These are phyloP conservation scores for Telmatherina bonti DNA, from an alignment of 2,797 vertebrate genomes.

Conservation along the genomic window DNA sequence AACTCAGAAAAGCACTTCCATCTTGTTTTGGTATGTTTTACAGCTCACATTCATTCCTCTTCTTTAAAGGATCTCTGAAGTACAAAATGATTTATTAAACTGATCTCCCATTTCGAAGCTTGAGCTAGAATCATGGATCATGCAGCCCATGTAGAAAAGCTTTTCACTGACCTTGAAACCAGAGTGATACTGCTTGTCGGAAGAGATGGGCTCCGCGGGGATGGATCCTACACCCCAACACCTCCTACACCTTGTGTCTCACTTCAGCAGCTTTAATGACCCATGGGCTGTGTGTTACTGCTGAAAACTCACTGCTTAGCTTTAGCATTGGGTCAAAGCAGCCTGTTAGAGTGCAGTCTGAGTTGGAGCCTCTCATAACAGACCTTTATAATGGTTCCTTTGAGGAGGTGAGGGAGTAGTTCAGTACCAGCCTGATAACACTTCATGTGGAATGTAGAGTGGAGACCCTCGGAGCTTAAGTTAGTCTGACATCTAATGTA, in stretches of 20 bases:
- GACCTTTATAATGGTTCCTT: constrained; percentile 68
- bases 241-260: constrained; percentile 21
- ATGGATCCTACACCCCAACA: background rate
- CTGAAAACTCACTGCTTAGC: constrained; percentile 43
- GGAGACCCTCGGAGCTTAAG: constrained; percentile 32
- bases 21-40: constrained; percentile 33
- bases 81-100: constrained; percentile 28
- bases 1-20: constrained; percentile 20
- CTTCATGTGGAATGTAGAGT: constrained; percentile 25
- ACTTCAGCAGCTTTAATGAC: constrained; percentile 32
- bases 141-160: constrained; percentile 1
- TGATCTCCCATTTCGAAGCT: constrained; percentile 22
- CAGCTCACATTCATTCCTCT: background rate
- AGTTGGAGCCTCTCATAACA: constrained; percentile 44
- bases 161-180: constrained; percentile 18
- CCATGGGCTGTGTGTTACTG: constrained; percentile 34
- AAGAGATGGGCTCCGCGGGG: background rate
- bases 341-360: constrained; percentile 54
- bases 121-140: constrained; percentile 12
- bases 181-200: no score
- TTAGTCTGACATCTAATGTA: constrained; percentile 33
- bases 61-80: constrained; percentile 18
- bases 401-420: constrained; percentile 58
- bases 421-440: constrained; percentile 58
- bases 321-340: constrained; percentile 55